These are phyloP conservation scores for Chamaetylas fuelleborni DNA, from an alignment of 2,113 vertebrate genomes.

Conservation along the genomic window DNA sequence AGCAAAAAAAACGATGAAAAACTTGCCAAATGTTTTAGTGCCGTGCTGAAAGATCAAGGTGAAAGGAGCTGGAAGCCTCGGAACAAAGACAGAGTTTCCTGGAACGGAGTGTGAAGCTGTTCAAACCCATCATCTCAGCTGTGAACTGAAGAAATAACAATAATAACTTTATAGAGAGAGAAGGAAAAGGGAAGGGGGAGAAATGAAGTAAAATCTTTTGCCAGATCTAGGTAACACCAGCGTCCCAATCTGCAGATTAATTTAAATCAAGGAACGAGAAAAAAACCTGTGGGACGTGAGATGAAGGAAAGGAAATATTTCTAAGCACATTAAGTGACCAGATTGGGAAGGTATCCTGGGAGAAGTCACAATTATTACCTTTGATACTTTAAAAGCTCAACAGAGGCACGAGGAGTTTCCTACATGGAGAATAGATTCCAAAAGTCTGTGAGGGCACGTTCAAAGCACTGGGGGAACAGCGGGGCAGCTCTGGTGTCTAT, in stretches of 20 bases:
- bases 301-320: background rate
- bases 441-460: background rate
- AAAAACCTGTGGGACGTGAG: background rate
- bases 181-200: background rate
- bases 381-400: background rate
- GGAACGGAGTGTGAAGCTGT: background rate
- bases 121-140: slow-evolving; percentile 22
- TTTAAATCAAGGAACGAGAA: background rate
- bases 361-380: background rate
- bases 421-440: background rate
- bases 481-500: slow-evolving; percentile 44
- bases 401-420: background rate
- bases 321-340: background rate
- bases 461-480: background rate
- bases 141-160: background rate
- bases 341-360: background rate
- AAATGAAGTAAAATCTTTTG: background rate
- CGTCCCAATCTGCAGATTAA: background rate
- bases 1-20: slow-evolving; percentile 2
- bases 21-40: slow-evolving; percentile 39
- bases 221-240: background rate
- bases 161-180: background rate
- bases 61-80: slow-evolving; percentile 41
- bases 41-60: slow-evolving; percentile 58
- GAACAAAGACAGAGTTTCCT: slow-evolving; percentile 51